Evolutionary conservation across 23 tunicate species (phyloP), one percentile per base, ranked within the genome.

Genomic region (Trididemnum clinides): DNA sequence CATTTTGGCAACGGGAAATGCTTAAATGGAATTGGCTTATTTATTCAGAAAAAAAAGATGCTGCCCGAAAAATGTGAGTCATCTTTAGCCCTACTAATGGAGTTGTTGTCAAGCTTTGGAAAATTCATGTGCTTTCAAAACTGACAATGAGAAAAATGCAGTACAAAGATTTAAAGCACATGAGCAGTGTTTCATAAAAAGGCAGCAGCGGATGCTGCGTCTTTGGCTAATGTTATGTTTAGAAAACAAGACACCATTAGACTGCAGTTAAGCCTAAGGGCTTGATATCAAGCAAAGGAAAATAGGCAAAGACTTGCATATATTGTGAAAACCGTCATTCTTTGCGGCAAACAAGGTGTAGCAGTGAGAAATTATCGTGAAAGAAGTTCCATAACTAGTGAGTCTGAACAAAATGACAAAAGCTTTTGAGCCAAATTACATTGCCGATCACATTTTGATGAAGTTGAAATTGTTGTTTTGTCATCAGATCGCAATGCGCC

Each of bases 11-110:
- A 12, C 69, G n/a, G n/a, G n/a, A n/a, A n/a, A n/a, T n/a, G n/a
- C n/a, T n/a, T 62, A 62, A 22, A 62, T 62, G 69, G 69, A 62
- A 62, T 22, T 62, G 69, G 69, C 69, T 62, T 19, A 25, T 25
- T 4, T 62, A n/a, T 22, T 62, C 69, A 62, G 27, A 22, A 62
- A 62, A n/a, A 62, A 22, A 62, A 62, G 69, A 25, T 19, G 69
- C 69, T 19, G 15, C 15, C n/a, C n/a, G 69, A n/a, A 62, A 62
- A 62, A 19, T n/a, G 15, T 62, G 69, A 12, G 69, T 22, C 5
- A n/a, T 62, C 27, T 62, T 15, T 25, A n/a, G 69, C 25, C 69
- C 69, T 62, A n/a, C 69, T 62, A 25, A 22, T 62, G 69, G 69
- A 62, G 69, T 62, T 19, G 69, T 6, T 12, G 27, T 22, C 69